Base-by-base conservation (phyloP, 2,888 invertebrate genomes). In the Anthoptus insignis region DNA sequence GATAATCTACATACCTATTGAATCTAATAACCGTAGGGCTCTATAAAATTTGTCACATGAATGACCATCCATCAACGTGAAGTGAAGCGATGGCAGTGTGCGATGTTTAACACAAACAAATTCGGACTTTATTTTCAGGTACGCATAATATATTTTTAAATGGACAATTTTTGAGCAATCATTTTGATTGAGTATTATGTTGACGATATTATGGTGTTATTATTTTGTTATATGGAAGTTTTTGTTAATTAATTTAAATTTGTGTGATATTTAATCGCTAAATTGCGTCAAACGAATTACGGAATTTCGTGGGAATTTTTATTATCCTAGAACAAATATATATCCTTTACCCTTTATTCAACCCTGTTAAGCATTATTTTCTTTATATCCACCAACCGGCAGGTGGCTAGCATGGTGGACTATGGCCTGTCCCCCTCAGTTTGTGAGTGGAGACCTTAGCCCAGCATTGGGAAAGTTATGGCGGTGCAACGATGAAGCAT, bases 31-130 rank as follows among this genome's bases (percentile, higher is more conserved):
- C 77, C 76, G 72, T 73, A 74, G 75, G 70, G 75, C 71, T 72
- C 71, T 76, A 77, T 79, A 77, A 77, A 76, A 80, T 81, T 84
- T 83, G 79, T 79, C 79, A 77, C 75, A 67, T 72, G 78, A 78
- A 70, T 80, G 80, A 71, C 76, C 76, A 73, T 76, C 74, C 77
- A 79, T 81, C 83, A 83, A 81, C 81, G 82, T 75, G 76, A 73
- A 78, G 73, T 76, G 76, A 73, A 72, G 60, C 73, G 67, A 54
- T 67, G 73, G 71, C 50, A 42, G 39, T 39, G 24, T 77, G 70
- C 76, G 71, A 65, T 64, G 50, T 59, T 47, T 58, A 42, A 19
- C 19, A 49, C 66, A 68, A 66, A 53, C 59, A 53, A 70, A 65
- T 56, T 49, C 49, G 54, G 32, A 60, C 66, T 59, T 49, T 68